Conservation (phyloP, 2,113 vertebrate species). For the Verasper variegatus region DNA sequence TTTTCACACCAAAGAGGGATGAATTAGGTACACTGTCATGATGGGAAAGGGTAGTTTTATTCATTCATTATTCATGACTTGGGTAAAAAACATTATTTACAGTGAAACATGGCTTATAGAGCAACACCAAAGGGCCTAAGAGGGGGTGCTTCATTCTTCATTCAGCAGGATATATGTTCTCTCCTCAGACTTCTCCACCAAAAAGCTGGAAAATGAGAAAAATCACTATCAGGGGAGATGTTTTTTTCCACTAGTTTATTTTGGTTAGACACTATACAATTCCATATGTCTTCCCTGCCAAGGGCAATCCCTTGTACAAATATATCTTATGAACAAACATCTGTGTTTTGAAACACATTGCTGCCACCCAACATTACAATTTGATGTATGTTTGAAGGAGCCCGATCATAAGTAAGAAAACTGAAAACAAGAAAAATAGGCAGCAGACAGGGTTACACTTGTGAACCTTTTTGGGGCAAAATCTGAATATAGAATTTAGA, state of each 20-base stretch:
- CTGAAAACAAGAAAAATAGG: background rate
- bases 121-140: slow-evolving; percentile 41
- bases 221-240: background rate
- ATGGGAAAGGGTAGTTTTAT: slow-evolving; percentile 13
- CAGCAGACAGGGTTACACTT: no score
- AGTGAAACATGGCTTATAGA: background rate
- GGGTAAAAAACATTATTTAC: slow-evolving; percentile 44
- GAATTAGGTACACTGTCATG: slow-evolving; percentile 5
- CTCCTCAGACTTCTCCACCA: slow-evolving; percentile 16
- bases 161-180: slow-evolving; percentile 31
- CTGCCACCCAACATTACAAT: slow-evolving; percentile 1
- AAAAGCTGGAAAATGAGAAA: slow-evolving; percentile 19
- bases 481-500: no score
- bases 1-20: slow-evolving; percentile 21
- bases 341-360: slow-evolving; percentile 11
- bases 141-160: slow-evolving; percentile 45
- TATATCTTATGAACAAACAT: slow-evolving; percentile 11
- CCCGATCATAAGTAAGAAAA: slow-evolving; percentile 42
- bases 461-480: no score
- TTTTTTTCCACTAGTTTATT: slow-evolving; percentile 21
- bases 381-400: slow-evolving; percentile 31
- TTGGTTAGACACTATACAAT: slow-evolving; percentile 4
- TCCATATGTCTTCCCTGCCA: background rate
- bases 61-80: slow-evolving; percentile 49
- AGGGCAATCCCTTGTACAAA: slow-evolving; percentile 14